Conservation (phyloP, 2,113 vertebrate genomes). For the Conger conger region DNA sequence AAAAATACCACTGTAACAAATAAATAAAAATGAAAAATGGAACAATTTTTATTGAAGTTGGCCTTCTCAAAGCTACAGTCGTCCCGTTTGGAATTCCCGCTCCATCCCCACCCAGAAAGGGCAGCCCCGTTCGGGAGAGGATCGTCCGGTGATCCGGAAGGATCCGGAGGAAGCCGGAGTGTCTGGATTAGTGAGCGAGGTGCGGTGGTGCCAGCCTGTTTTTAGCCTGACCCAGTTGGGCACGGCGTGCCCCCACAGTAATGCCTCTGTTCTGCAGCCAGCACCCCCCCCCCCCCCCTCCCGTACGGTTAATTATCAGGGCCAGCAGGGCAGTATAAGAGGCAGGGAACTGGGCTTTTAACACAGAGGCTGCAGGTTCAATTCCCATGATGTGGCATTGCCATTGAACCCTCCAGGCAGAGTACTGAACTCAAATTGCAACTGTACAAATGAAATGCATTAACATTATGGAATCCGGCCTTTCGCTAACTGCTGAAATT, state of each 20-base stretch:
- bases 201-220: neutral
- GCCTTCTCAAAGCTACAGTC: neutral
- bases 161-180: neutral
- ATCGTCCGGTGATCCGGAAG: neutral
- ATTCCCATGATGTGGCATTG: too few relatives aligned
- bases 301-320: neutral
- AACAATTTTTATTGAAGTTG: too few relatives aligned
- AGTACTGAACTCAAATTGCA: too few relatives aligned
- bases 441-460: too few relatives aligned
- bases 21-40: neutral
- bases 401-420: too few relatives aligned
- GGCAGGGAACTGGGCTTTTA: too few relatives aligned
- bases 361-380: too few relatives aligned
- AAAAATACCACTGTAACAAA: neutral
- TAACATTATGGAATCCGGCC: too few relatives aligned
- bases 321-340: too few relatives aligned
- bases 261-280: neutral
- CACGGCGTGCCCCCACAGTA: neutral
- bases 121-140: neutral
- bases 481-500: too few relatives aligned
- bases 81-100: neutral
- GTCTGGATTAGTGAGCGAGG: neutral
- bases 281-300: neutral
- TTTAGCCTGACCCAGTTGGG: conserved; percentile 15
- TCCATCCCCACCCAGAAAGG: neutral